These are phyloP conservation scores for Nibea coibor DNA, from an alignment of 2,113 vertebrate genomes.

Conservation along the genomic window DNA sequence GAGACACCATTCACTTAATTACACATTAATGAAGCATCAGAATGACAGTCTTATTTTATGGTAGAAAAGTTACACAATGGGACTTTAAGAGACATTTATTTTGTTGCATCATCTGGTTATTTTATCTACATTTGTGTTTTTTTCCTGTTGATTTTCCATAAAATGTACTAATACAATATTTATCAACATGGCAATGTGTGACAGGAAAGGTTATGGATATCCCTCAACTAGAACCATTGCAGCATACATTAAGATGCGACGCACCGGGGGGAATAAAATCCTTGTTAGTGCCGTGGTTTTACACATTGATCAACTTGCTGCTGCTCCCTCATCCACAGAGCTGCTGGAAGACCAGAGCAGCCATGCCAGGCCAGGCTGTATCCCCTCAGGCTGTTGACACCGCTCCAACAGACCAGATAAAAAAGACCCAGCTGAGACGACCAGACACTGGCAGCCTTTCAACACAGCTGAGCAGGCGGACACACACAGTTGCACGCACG, in stretches of 20 bases:
- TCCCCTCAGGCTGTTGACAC: conserved; percentile 78
- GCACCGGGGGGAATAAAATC: conserved; percentile 1
- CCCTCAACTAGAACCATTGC: background rate
- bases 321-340: conserved; percentile 44
- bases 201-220: background rate
- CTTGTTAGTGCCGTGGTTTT: conserved; percentile 19
- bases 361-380: conserved; percentile 60
- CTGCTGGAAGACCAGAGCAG: conserved; percentile 54
- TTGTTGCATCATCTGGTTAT: background rate
- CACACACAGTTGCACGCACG: conserved; percentile 17
- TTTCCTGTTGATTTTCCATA: background rate
- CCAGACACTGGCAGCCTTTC: conserved; percentile 74
- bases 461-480: conserved; percentile 74
- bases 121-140: background rate
- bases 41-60: too few relatives aligned
- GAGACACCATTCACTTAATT: too few relatives aligned
- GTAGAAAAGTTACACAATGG: too few relatives aligned
- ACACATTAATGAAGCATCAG: too few relatives aligned
- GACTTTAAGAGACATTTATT: too few relatives aligned
- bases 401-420: conserved; percentile 79
- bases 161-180: background rate
- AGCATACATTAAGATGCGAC: conserved; percentile 28
- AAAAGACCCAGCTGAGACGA: conserved; percentile 79
- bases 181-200: background rate
- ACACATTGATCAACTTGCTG: conserved; percentile 49